Base-by-base conservation (phyloP, 2,113 vertebrate genomes). In the Aldabrachelys gigantea region DNA sequence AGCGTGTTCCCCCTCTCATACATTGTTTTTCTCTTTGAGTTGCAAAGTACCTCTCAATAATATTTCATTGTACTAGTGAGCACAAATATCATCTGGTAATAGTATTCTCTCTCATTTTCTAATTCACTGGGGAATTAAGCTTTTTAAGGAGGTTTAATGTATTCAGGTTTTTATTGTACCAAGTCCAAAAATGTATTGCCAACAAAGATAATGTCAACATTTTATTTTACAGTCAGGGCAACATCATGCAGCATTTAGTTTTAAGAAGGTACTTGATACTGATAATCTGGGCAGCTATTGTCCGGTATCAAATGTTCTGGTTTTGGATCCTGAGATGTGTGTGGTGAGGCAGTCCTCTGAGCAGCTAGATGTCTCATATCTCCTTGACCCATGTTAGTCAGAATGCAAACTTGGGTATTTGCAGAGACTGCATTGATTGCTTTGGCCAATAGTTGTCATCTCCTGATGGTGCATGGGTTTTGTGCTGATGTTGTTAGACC, bases 121-220 rank as follows among this genome's bases (percentile, higher is more conserved):
- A 85, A 91, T 80, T 29, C 35, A 79, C 29, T 56, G 10, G 35
- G 38, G 96, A 89, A 59, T 80, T 38, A 84, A 92, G 54, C 65
- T 52, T 94, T 89, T 52, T 52, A 41, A 85, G 29, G 56, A 85
- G 72, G 5, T 84, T 92, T 82, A 85, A 75, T 84, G 47, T 82
- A 72, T 75, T 90, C 52, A 75, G 53, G 13, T 87, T 90, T 89
- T 44, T 76, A 41, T 76, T 76, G 21, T 44, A 76, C 38, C n/a
- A 76, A 76, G 72, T 41, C 38, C 38, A 76, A 76, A 75, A 76
- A 76, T 76, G 38, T 76, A 25, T 24, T 76, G 72, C 72, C 72
- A 76, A 44, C 65, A 76, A 25, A 25, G 38, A 76, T 76, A 41
- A 76, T 76, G 44, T 76, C 6, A 44, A 41, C 38, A 76, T 25